Conservation (phyloP, 1,140 invertebrate species). For the Papilio xuthus region DNA sequence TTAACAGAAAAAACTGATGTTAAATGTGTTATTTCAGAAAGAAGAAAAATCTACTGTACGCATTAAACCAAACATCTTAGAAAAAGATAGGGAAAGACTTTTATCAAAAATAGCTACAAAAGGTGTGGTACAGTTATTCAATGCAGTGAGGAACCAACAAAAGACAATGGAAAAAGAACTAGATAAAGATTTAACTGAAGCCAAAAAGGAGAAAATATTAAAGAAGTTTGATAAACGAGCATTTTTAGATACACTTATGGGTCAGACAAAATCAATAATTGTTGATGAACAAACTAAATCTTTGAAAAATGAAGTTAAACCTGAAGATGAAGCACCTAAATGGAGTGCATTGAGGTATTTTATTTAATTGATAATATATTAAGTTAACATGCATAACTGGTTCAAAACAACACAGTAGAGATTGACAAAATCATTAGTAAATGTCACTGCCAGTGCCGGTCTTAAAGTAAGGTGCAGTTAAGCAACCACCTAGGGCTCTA, state of each 20-base stretch:
- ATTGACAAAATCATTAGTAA: too few species aligned
- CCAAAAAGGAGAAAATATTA: conserved; percentile 91
- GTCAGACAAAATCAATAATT: conserved; percentile 84
- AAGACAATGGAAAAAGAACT: conserved; percentile 88
- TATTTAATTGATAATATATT: not conserved
- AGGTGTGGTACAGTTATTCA: conserved; percentile 96
- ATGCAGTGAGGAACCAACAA: conserved; percentile 93
- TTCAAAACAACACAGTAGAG: too few species aligned
- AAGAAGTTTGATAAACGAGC: conserved; percentile 90
- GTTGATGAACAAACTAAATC: conserved; percentile 82
- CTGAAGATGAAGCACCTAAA: conserved; percentile 73
- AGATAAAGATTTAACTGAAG: conserved; percentile 88
- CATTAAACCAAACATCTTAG: conserved; percentile 87
- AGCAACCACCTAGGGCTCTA: too few species aligned
- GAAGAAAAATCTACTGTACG: conserved; percentile 85
- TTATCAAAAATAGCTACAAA: conserved; percentile 93
- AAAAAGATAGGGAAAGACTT: conserved; percentile 88
- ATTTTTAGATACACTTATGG: conserved; percentile 93
- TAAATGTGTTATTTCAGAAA: conserved; percentile 76
- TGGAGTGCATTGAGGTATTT: conserved; percentile 82
- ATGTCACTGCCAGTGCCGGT: too few species aligned
- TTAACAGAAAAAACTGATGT: conserved; percentile 39
- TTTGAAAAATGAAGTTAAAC: conserved; percentile 73
- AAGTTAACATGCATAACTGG: too few species aligned
- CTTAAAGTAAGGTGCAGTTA: too few species aligned